These are phyloP conservation scores for Acleris literana DNA, from an alignment of 2,888 invertebrate species.

Conservation along the genomic window DNA sequence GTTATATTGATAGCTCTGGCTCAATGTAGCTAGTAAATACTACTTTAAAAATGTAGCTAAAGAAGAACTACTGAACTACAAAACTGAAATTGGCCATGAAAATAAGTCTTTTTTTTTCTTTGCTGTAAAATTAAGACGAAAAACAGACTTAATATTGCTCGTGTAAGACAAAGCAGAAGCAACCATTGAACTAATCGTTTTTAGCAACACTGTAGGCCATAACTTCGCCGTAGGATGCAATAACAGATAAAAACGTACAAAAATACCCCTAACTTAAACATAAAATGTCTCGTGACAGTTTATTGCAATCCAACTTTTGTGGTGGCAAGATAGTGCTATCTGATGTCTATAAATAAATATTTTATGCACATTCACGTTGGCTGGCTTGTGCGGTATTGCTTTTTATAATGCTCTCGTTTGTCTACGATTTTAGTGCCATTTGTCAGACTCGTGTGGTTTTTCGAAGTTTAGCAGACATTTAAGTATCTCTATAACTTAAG, in stretches of 20 bases:
- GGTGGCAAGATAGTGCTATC: slow-evolving; percentile 62
- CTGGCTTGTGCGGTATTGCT: slow-evolving; percentile 49
- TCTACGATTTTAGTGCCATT: slow-evolving; percentile 21
- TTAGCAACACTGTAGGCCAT: slow-evolving; percentile 36
- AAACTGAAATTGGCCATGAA: no score
- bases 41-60: no score
- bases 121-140: no score
- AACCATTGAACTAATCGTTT: slow-evolving; percentile 9
- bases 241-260: slow-evolving; percentile 72
- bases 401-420: slow-evolving; percentile 45
- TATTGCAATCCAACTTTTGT: slow-evolving; percentile 62
- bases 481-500: neutral
- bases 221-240: slow-evolving; percentile 63
- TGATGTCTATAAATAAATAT: slow-evolving; percentile 69
- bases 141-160: no score
- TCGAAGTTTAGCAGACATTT: slow-evolving; percentile 20
- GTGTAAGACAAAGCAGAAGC: no score
- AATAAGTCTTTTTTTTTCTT: no score
- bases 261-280: slow-evolving; percentile 55
- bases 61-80: no score
- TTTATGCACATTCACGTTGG: slow-evolving; percentile 60
- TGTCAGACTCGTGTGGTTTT: slow-evolving; percentile 35
- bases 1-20: no score
- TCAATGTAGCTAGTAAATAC: no score
- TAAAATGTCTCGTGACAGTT: slow-evolving; percentile 62